phyloP scores from a whole-genome alignment of 2,113 vertebrate genomes.

The Hippopotamus amphibius region DNA sequence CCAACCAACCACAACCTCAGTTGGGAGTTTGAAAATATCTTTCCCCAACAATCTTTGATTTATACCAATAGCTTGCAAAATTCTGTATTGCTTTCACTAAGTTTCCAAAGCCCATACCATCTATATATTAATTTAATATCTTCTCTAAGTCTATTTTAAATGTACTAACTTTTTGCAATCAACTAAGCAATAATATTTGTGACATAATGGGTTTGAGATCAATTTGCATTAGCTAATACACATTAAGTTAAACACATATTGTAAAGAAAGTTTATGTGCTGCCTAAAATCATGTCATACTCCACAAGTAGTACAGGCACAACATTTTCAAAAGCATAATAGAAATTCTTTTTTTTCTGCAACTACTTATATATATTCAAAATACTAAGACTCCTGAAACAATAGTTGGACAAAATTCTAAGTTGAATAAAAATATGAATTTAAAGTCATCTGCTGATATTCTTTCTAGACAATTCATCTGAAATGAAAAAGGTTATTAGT shows the following conservation, averaged over 20 bases:
- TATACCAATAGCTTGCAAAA: not conserved
- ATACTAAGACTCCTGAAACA: not conserved
- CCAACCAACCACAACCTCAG: not conserved
- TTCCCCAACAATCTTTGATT: not conserved
- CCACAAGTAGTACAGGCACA: not conserved
- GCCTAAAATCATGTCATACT: not conserved
- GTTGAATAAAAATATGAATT: not conserved
- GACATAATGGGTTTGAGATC: not conserved
- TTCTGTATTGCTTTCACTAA: not conserved
- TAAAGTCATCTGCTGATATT: not conserved
- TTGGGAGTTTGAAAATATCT: not conserved
- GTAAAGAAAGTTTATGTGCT: not conserved
- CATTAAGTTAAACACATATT: not conserved
- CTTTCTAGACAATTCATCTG: not conserved
- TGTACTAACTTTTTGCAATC: not conserved
- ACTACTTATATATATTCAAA: not conserved
- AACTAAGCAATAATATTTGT: not conserved
- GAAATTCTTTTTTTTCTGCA: not conserved
- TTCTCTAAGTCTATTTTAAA: conserved; percentile 13
- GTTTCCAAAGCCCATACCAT: not conserved
- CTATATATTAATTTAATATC: not conserved
- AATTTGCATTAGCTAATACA: not conserved
- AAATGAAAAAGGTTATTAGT: not conserved
- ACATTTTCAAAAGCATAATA: not conserved
- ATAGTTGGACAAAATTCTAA: not conserved